Conservation (phyloP, 1,140 invertebrate genomes). For the Lasioglossum baleicum region DNA sequence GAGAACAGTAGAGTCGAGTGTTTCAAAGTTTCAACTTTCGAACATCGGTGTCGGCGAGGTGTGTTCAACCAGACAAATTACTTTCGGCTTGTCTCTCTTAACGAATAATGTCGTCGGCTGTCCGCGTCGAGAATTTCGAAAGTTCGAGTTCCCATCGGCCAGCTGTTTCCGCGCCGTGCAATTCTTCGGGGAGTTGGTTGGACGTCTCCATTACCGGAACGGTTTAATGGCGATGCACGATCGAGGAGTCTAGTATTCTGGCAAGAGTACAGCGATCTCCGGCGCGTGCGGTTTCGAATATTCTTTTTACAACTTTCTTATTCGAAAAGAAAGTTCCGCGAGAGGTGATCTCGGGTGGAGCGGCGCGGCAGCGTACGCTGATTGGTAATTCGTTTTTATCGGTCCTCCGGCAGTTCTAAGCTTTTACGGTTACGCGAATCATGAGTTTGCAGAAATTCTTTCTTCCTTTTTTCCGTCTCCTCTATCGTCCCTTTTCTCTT, state of each 20-base stretch:
- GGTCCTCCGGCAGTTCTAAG: slow-evolving; percentile 3
- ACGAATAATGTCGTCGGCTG: not conserved
- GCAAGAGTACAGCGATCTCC: not conserved
- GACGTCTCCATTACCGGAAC: not conserved
- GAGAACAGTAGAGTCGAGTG: no score
- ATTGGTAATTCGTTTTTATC: slow-evolving; percentile 43
- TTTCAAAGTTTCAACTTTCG: not conserved
- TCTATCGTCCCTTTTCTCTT: no score
- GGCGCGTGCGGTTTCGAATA: not conserved
- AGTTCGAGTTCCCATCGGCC: not conserved
- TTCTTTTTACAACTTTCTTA: not conserved
- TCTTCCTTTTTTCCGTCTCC: no score
- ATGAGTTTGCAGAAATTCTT: slow-evolving; percentile 9
- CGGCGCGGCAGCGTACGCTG: slow-evolving; percentile 3
- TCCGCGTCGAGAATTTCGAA: not conserved
- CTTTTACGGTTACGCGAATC: slow-evolving; percentile 17
- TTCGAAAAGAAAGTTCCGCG: not conserved
- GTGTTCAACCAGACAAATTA: not conserved
- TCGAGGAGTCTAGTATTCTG: not conserved
- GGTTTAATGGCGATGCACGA: not conserved
- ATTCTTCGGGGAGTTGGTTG: not conserved
- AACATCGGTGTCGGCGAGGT: not conserved
- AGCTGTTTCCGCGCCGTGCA: not conserved
- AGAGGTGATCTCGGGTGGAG: not conserved
- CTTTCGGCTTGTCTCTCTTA: not conserved